A percentile compares a stretch with the other conserved stretches of the same genome.
Evolutionary conservation across 2,797 vertebrate genomes (phyloP).

Genomic region (Xenopus petersii): DNA sequence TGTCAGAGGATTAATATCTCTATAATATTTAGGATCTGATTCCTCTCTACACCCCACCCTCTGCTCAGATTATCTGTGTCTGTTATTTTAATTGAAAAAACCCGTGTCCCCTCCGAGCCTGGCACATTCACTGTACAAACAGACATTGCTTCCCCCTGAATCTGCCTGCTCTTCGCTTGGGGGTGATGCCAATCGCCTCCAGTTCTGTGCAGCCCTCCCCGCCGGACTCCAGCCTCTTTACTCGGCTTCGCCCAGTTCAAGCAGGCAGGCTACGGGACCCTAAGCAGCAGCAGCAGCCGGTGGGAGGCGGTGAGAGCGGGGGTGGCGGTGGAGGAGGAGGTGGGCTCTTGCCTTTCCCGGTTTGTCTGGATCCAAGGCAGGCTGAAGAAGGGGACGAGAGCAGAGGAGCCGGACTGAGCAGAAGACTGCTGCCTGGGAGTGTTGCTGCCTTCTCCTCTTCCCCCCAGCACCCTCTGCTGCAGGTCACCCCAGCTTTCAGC

Average conservation of each 20-base stretch:
- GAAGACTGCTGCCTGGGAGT: constrained; percentile 8
- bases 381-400: constrained; percentile 42
- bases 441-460: neutral
- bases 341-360: constrained; percentile 33
- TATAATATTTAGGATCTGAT: neutral
- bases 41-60: too few species aligned
- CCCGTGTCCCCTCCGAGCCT: too few species aligned
- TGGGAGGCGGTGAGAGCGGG: constrained; percentile 33
- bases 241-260: constrained; percentile 11
- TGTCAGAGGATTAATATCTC: neutral
- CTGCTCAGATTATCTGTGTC: too few species aligned
- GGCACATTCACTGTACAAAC: too few species aligned
- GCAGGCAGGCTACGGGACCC: constrained; percentile 38
- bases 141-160: neutral
- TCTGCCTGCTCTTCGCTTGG: neutral
- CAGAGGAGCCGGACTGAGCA: constrained; percentile 19
- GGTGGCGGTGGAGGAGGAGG: constrained; percentile 18
- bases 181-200: constrained; percentile 42
- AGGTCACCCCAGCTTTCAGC: constrained; percentile 32
- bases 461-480: constrained; percentile 30
- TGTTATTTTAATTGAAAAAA: neutral
- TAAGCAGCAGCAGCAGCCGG: constrained; percentile 24
- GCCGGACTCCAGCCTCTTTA: constrained; percentile 22
- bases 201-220: constrained; percentile 31
- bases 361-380: constrained; percentile 35